phyloP scores from a whole-genome alignment of 1,140 invertebrate species.

The Lepidurus arcticus region DNA sequence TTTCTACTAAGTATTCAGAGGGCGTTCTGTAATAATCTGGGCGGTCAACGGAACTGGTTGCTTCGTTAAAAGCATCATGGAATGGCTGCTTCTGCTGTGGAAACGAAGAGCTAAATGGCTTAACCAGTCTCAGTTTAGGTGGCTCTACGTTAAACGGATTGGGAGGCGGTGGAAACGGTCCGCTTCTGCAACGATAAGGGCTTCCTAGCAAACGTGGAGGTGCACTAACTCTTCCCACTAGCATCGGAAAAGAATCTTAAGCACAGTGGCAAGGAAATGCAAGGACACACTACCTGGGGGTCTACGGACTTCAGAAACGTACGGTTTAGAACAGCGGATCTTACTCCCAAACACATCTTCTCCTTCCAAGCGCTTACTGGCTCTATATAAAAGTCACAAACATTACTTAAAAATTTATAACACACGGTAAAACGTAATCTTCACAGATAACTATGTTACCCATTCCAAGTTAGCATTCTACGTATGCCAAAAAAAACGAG shows the following conservation, averaged over 20 bases:
- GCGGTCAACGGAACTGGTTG: conserved; percentile 4
- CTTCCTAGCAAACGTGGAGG: background rate
- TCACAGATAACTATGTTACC: background rate
- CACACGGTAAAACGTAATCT: background rate
- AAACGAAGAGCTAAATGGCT: background rate
- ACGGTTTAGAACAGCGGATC: conserved; percentile 53
- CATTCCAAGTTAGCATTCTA: conserved; percentile 17
- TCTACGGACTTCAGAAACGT: conserved; percentile 24
- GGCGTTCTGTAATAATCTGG: conserved; percentile 32
- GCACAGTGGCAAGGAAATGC: background rate
- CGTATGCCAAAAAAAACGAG: conserved; percentile 19
- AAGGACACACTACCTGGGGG: background rate
- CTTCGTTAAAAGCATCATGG: conserved; percentile 24
- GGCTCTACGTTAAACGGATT: conserved; percentile 28
- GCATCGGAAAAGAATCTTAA: background rate
- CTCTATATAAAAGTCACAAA: conserved; percentile 51
- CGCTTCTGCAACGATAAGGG: conserved; percentile 23
- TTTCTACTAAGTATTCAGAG: conserved; percentile 33
- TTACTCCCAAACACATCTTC: conserved; percentile 73
- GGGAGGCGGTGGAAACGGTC: conserved; percentile 32
- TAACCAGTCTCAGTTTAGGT: conserved; percentile 6
- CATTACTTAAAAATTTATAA: conserved; percentile 34
- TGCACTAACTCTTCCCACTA: background rate
- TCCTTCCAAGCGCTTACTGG: conserved; percentile 75
- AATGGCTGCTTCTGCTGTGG: background rate